Base-by-base conservation (phyloP, 2,888 invertebrate species). In the Drosophila borborema region DNA sequence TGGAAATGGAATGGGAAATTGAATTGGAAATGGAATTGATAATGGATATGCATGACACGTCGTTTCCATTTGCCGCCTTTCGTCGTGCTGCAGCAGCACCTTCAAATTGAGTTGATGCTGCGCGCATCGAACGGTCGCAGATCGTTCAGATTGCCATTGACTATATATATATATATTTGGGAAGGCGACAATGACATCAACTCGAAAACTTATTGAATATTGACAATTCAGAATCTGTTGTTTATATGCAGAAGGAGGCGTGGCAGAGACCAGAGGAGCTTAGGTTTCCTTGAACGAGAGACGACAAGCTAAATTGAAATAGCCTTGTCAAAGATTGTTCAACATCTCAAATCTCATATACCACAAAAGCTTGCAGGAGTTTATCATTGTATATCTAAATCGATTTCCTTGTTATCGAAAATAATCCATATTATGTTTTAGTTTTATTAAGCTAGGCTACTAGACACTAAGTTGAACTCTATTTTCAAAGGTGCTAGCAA, bases 41-140 rank as follows among this genome's bases (percentile, higher is more conserved):
- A 59, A 41, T 64, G 43, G 58, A 62, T 86, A 83, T 83, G 83
- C 84, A 80, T 81, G 83, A 80, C 82, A 82, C 86, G 85, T 82
- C 64, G 60, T 55, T 66, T 58, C 6, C 56, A 49, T 48, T 36
- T 51, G 64, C 16, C 62, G 68, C 23, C 60, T 45, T n/a, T 38
- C 56, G 55, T 77, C 65, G 74, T 73, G 71, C 67, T 46, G 38
- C 31, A 49, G 58, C 58, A 51, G 53, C 70, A 55, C 45, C 72
- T 72, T 60, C 59, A 63, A 36, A 63, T 72, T 41, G 65, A 46
- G 60, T 56, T 28, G 40, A 40, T 41, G 40, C 23, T 23, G 54
- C 23, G 16, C 16, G 38, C 16, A 64, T 43, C 65, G 55, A 28
- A 28, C 28, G 28, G 0, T 18, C 48, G 38, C 36, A 31, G 10